phyloP scores from a whole-genome alignment of 2,888 invertebrate genomes.

The Allacma fusca region DNA sequence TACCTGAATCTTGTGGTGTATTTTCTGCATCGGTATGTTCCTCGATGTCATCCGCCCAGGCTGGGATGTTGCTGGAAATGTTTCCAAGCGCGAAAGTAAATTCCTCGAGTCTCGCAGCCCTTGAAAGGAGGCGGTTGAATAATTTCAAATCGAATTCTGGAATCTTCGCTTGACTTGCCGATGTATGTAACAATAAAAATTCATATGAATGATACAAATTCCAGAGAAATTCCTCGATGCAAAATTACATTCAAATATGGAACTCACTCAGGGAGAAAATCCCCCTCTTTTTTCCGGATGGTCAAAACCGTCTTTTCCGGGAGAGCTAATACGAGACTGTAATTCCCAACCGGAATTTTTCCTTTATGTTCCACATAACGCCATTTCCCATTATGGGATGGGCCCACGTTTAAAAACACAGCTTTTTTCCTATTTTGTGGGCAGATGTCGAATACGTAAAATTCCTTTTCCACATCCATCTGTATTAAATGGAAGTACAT shows the following conservation, averaged over 20 bases:
- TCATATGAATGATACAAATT: no score
- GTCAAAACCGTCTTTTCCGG: not conserved
- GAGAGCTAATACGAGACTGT: not conserved
- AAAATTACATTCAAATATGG: no score
- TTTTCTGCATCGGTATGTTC: no score
- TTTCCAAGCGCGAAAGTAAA: slow-evolving; percentile 13
- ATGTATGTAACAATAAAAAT: no score
- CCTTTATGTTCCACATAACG: not conserved
- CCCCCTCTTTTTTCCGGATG: not conserved
- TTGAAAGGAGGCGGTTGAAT: slow-evolving; percentile 14
- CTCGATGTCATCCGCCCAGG: no score
- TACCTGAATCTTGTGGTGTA: no score
- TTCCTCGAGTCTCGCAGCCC: slow-evolving; percentile 1
- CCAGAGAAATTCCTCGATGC: no score
- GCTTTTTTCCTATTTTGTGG: not conserved
- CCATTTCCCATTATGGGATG: not conserved
- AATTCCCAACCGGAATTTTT: not conserved
- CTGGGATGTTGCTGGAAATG: no score
- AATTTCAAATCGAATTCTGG: not conserved
- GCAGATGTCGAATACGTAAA: not conserved
- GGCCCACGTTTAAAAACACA: not conserved
- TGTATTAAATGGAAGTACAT: no score
- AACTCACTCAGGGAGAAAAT: no score
- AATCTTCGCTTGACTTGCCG: no score
- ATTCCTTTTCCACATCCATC: not conserved